Evolutionary conservation across 2,888 invertebrate species (phyloP).

Genomic region (Neria commutata): DNA sequence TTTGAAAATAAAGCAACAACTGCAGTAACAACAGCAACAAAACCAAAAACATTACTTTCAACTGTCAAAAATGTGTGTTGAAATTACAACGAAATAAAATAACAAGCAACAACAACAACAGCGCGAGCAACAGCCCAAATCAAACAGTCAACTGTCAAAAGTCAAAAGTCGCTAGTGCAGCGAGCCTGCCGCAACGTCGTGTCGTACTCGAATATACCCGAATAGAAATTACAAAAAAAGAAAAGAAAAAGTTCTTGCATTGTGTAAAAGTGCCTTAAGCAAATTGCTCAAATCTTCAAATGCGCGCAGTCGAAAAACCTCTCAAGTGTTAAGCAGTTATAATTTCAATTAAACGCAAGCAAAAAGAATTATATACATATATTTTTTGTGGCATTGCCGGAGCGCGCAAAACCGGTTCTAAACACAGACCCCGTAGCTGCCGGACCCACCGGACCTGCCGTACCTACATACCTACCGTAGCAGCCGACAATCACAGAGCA

Average conservation of each 20-base stretch:
- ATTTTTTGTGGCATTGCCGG: no score
- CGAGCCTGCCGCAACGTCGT: neutral
- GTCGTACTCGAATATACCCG: neutral
- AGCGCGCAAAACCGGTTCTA: no score
- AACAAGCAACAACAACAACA: slow-evolving; percentile 6
- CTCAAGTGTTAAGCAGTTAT: no score
- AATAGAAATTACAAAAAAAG: neutral
- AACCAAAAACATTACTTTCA: neutral
- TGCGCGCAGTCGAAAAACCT: no score
- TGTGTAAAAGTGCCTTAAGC: slow-evolving; percentile 2
- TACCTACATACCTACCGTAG: no score
- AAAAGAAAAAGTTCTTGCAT: slow-evolving; percentile 2
- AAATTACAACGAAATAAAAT: neutral
- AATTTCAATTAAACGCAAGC: slow-evolving; percentile 13
- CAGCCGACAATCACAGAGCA: no score
- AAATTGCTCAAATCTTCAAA: slow-evolving; percentile 24
- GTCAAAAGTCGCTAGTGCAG: neutral
- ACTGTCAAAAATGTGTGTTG: neutral
- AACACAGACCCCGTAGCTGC: no score
- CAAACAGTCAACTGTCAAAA: neutral
- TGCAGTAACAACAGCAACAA: slow-evolving; percentile 23
- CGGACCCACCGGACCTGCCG: no score
- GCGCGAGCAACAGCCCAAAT: slow-evolving; percentile 26
- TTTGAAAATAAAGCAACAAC: no score
- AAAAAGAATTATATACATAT: slow-evolving; percentile 16